Evolutionary conservation across 2,888 invertebrate species (phyloP), one percentile per base, ranked within the genome.

Genomic region (Oscheius sp.): DNA sequence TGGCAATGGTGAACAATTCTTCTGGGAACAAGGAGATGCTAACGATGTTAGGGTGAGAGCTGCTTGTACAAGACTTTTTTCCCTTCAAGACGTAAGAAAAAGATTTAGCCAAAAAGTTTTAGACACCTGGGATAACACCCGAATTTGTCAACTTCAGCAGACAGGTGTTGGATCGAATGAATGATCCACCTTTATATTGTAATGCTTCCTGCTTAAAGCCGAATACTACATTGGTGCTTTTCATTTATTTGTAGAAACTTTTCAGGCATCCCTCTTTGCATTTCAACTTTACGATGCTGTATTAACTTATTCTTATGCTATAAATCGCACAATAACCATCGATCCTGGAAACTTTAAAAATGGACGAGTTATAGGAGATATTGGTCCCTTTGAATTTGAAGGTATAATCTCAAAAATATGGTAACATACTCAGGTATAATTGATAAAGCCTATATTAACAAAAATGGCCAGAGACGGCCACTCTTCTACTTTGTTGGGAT

Each of bases 231-330:
- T 26, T 28, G n/a, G 59, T 59, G 9, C 8, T n/a, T n/a, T 2
- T 6, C 17, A 2, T 6, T 8, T 41, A 44, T 20, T 20, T 57
- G 26, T 24, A 1, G 33, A 32, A 2, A 38, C 12, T 28, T 44
- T 59, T 41, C 38, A 30, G 68, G 36, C 68, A 2, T 68, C 69
- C 26, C 68, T 54, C 20, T 75, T 70, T 38, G 66, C 73, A 2
- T 66, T 62, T 5, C 73, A 75, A 51, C 57, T 73, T 4, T 63
- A 70, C 22, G 73, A 75, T 17, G 71, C 75, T 26, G 66, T 75
- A 9, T 68, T 72, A 12, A 67, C 69, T 2, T 75, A 75, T 30
- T 71, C 75, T 12, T 57, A 65, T 12, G 72, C 67, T 0, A 24
- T 75, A 4, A 75, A 75, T 59, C 36, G 50, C 32, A 54, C 71